Conservation (phyloP, 2,797 vertebrate genomes). For the Rhinatrema bivittatum region DNA sequence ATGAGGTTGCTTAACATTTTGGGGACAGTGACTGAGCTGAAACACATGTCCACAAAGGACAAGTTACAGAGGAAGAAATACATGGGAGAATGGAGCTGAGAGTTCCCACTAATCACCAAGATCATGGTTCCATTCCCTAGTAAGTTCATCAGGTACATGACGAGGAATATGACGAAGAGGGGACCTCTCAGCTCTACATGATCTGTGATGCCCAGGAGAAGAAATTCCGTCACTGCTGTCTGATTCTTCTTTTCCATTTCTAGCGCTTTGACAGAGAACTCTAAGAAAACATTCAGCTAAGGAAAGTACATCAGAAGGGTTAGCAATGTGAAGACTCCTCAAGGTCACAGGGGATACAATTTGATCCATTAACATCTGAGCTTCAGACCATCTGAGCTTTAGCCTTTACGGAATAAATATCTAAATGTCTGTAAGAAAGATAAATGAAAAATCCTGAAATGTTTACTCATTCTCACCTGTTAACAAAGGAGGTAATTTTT, state of each 20-base stretch:
- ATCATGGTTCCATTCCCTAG: constrained; percentile 20
- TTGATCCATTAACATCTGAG: too few relatives aligned
- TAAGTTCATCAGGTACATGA: background rate
- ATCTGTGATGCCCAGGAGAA: background rate
- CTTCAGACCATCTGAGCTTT: too few relatives aligned
- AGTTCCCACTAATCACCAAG: background rate
- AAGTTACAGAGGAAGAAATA: constrained; percentile 6
- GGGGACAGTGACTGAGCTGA: background rate
- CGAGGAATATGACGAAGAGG: background rate
- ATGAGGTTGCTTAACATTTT: background rate
- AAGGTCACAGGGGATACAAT: too few relatives aligned
- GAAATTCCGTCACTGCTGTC: background rate
- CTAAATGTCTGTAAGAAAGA: too few relatives aligned
- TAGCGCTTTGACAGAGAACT: too few relatives aligned
- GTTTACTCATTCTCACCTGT: too few relatives aligned
- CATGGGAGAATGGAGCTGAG: constrained; percentile 15
- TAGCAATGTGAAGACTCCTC: too few relatives aligned
- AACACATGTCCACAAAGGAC: background rate
- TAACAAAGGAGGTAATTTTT: too few relatives aligned
- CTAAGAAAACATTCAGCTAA: too few relatives aligned
- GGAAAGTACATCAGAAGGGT: too few relatives aligned
- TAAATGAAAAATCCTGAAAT: too few relatives aligned
- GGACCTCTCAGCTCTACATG: background rate
- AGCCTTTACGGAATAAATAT: too few relatives aligned
- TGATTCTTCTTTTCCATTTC: constrained; percentile 9